These are phyloP conservation scores for Hypercompe scribonia DNA, from an alignment of 2,888 invertebrate genomes.

Conservation along the genomic window DNA sequence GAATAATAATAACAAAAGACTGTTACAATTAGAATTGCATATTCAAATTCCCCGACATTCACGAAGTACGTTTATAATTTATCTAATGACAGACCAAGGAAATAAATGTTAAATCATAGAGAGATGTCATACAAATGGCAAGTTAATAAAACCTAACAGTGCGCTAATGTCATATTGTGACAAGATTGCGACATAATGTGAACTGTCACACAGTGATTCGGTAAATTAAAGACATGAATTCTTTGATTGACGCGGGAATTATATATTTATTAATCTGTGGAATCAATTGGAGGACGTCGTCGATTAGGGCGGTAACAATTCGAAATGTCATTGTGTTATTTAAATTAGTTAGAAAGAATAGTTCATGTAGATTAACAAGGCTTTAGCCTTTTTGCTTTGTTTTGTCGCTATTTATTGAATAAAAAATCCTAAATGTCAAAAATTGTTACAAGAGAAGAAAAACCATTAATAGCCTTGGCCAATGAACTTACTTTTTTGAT, in stretches of 20 bases:
- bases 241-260: neutral
- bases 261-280: slow-evolving; percentile 5
- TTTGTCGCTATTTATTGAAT: too few relatives aligned
- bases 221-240: slow-evolving; percentile 5
- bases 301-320: neutral
- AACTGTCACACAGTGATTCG: neutral
- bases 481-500: too few relatives aligned
- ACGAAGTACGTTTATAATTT: neutral
- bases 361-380: neutral
- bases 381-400: neutral
- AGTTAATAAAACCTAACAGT: neutral
- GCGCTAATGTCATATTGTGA: slow-evolving; percentile 41
- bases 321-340: neutral
- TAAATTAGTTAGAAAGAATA: neutral
- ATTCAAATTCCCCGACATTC: neutral
- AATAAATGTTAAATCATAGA: neutral
- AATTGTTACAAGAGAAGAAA: too few relatives aligned
- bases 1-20: neutral
- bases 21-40: neutral
- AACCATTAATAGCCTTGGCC: too few relatives aligned
- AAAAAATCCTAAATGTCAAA: too few relatives aligned
- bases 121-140: neutral
- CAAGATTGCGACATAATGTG: slow-evolving; percentile 2
- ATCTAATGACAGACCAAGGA: neutral
- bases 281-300: slow-evolving; percentile 1